Evolutionary conservation across 2,113 vertebrate species (phyloP), one percentile per base, ranked within the genome.

Genomic region (Glaucomys volans): DNA sequence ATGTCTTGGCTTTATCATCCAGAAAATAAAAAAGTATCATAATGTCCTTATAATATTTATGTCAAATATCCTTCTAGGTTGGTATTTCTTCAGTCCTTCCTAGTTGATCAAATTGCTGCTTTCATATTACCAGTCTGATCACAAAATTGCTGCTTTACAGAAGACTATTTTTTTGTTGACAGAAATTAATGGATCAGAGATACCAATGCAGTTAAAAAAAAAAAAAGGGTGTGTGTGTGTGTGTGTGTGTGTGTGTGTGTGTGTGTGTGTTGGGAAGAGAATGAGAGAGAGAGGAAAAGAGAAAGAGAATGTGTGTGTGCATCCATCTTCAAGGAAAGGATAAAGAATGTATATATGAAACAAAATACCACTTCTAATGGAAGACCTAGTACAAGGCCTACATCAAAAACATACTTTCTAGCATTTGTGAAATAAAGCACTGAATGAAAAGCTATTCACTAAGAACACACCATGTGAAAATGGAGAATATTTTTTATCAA

Each of bases 361-460:
- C 92, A 97, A 96, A 97, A 96, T 96, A 95, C 84, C 95, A 80
- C 44, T 91, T 66, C 89, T 13, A 37, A 37, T 14, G n/a, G 85
- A 85, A 97, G 96, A 81, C 95, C 94, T 96, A 83, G 1, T 75
- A 82, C 79, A 98, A 97, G 98, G 98, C 98, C 98, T 98, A 90
- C 72, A 93, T 94, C 93, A 74, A 92, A 97, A 94, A 42, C 12
- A 90, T 37, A 95, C 94, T 92, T 97, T 91, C 24, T 35, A 50
- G 85, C 3, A 30, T 93, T 96, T 97, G 47, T 95, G 83, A 95
- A 96, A 97, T 42, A 88, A 98, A 92, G 93, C 86, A 87, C 62
- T 72, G 66, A 98, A 97, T 95, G 69, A 91, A 96, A 96, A 95
- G 64, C 69, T 72, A 90, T 92, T 88, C 71, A 81, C 95, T 26